phyloP scores from a whole-genome alignment of 2,888 invertebrate species.

The Hartigia nigra region DNA sequence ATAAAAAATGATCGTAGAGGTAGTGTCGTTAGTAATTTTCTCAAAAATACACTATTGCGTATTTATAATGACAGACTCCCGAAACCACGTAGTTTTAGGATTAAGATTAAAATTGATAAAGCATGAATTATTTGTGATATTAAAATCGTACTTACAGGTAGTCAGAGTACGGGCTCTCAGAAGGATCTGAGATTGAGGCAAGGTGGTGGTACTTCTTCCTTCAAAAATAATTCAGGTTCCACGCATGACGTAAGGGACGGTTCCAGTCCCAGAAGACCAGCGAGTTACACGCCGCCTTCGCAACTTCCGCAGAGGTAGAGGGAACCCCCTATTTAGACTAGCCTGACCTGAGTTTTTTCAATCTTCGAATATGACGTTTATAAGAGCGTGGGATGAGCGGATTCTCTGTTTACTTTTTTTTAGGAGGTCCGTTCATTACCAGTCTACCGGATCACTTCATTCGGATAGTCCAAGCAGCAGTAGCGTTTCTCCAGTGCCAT shows the following conservation, averaged over 20 bases:
- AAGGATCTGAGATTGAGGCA: slow-evolving; percentile 71
- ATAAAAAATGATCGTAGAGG: neutral
- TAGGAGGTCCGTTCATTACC: slow-evolving; percentile 83
- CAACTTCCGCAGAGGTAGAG: slow-evolving; percentile 66
- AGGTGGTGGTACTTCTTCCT: slow-evolving; percentile 62
- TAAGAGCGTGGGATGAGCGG: neutral
- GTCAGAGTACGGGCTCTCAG: slow-evolving; percentile 57
- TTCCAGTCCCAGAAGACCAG: slow-evolving; percentile 56
- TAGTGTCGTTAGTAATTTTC: neutral
- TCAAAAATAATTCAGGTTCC: slow-evolving; percentile 54
- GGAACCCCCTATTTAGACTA: neutral
- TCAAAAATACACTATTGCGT: neutral
- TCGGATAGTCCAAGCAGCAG: slow-evolving; percentile 87
- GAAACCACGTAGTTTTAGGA: neutral
- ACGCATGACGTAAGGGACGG: slow-evolving; percentile 57
- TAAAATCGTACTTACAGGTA: slow-evolving; percentile 29
- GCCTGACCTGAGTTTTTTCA: neutral
- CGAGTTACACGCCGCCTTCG: slow-evolving; percentile 57
- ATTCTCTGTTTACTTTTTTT: slow-evolving; percentile 37
- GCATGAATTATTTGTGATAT: neutral
- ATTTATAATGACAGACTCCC: neutral
- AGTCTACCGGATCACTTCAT: slow-evolving; percentile 84
- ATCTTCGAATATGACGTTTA: neutral
- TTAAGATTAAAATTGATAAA: neutral
- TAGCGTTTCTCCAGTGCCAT: slow-evolving; percentile 85